phyloP scores from a whole-genome alignment of 1,140 invertebrate genomes.

The Colletes gigas region DNA sequence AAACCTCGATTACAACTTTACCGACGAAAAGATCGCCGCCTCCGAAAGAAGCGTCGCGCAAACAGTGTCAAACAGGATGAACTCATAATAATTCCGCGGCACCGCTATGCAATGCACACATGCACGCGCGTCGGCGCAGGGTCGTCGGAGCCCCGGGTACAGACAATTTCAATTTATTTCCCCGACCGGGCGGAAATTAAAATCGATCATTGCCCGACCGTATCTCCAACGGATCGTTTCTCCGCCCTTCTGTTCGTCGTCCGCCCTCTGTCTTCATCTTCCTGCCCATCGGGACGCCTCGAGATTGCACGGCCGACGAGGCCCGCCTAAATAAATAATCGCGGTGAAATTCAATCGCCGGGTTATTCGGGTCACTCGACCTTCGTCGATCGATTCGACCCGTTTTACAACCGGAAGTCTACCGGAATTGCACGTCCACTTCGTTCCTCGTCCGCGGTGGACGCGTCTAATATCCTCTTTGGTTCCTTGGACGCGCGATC shows the following conservation, averaged over 20 bases:
- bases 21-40: background rate
- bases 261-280: constrained; percentile 27
- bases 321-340: constrained; percentile 63
- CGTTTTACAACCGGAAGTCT: constrained; percentile 60
- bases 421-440: constrained; percentile 42
- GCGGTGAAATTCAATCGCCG: constrained; percentile 60
- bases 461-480: constrained; percentile 35
- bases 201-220: constrained; percentile 65
- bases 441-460: background rate
- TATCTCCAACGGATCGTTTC: constrained; percentile 47
- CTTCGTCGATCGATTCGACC: constrained; percentile 45
- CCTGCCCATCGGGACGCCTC: constrained; percentile 19
- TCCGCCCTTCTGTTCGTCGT: background rate
- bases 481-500: background rate
- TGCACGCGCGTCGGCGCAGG: background rate
- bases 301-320: constrained; percentile 30
- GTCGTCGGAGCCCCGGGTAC: background rate
- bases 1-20: too few relatives aligned
- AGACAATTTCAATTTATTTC: constrained; percentile 66
- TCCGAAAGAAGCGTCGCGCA: background rate
- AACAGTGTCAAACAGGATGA: background rate
- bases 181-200: constrained; percentile 63
- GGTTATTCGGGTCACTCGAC: constrained; percentile 62
- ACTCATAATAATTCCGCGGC: background rate
- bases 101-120: too few relatives aligned